Percentiles rank a stretch among this genome's conserved stretches.
Evolutionary conservation across 1,140 invertebrate species (phyloP).

Genomic region (Hyles vespertilio): DNA sequence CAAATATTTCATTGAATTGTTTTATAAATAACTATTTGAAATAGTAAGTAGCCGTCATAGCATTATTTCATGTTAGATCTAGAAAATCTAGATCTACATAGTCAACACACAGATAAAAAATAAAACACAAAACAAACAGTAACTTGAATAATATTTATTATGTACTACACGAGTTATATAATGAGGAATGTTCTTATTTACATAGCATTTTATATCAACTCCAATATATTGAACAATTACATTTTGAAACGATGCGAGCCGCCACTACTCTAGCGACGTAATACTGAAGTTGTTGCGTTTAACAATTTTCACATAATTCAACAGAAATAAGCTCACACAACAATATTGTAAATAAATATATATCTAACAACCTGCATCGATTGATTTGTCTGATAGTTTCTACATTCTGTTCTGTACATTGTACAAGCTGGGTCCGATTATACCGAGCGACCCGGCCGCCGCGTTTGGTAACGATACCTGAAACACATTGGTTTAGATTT

Average conservation of each 20-base stretch:
- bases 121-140: conserved; percentile 61
- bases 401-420: neutral
- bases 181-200: conserved; percentile 74
- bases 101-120: conserved; percentile 20
- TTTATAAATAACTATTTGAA: too few relatives aligned
- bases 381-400: neutral
- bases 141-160: conserved; percentile 74
- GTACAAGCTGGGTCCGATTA: too few relatives aligned
- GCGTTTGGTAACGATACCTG: too few relatives aligned
- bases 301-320: neutral
- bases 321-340: neutral
- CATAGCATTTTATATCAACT: conserved; percentile 40
- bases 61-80: too few relatives aligned
- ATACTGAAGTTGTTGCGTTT: conserved; percentile 42
- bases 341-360: conserved; percentile 3
- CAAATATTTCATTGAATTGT: too few relatives aligned
- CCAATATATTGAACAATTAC: conserved; percentile 40
- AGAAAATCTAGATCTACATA: neutral
- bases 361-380: conserved; percentile 3
- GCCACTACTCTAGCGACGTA: conserved; percentile 20
- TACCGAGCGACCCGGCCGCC: too few relatives aligned
- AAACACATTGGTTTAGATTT: too few relatives aligned
- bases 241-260: neutral
- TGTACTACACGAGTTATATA: conserved; percentile 70
- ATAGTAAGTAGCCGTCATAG: too few relatives aligned